Conservation (phyloP, 2,888 invertebrate genomes). For the Serrognathus titanus region DNA sequence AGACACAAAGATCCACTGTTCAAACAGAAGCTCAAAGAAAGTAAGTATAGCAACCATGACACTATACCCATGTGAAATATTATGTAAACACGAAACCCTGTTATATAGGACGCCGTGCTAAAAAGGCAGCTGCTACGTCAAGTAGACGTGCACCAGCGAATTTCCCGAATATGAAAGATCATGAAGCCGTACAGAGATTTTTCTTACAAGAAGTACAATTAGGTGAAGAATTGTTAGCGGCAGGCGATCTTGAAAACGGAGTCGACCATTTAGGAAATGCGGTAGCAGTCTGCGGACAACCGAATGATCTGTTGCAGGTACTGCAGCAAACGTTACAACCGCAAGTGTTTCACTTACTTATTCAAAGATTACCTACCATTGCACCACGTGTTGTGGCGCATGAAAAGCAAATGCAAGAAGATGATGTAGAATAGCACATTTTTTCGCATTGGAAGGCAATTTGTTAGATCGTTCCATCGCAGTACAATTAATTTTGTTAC, state of each 20-base stretch:
- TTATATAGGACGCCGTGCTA: slow-evolving; percentile 61
- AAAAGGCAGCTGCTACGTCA: slow-evolving; percentile 48
- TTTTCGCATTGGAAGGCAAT: slow-evolving; percentile 11
- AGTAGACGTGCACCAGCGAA: slow-evolving; percentile 50
- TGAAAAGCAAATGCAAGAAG: slow-evolving; percentile 44
- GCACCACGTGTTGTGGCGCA: slow-evolving; percentile 44
- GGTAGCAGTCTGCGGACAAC: slow-evolving; percentile 96
- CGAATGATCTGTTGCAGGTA: slow-evolving; percentile 78
- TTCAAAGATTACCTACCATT: slow-evolving; percentile 75
- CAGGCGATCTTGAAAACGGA: slow-evolving; percentile 85
- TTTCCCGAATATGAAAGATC: slow-evolving; percentile 86
- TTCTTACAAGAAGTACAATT: slow-evolving; percentile 77
- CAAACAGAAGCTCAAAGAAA: slow-evolving; percentile 92
- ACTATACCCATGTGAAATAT: too few relatives aligned
- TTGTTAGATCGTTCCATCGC: slow-evolving; percentile 27
- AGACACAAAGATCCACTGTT: slow-evolving; percentile 92
- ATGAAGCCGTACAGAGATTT: slow-evolving; percentile 86
- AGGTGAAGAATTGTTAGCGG: slow-evolving; percentile 85
- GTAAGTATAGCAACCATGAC: slow-evolving; percentile 59
- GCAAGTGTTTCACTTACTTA: slow-evolving; percentile 85
- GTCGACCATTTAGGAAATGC: slow-evolving; percentile 96
- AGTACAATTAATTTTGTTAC: slow-evolving; percentile 26
- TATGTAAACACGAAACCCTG: not conserved
- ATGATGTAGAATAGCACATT: slow-evolving; percentile 43
- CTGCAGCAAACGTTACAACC: slow-evolving; percentile 95